Evolutionary conservation across 2,113 vertebrate genomes (phyloP), one percentile per base, ranked within the genome.

Genomic region (Pogonocichla stellata): DNA sequence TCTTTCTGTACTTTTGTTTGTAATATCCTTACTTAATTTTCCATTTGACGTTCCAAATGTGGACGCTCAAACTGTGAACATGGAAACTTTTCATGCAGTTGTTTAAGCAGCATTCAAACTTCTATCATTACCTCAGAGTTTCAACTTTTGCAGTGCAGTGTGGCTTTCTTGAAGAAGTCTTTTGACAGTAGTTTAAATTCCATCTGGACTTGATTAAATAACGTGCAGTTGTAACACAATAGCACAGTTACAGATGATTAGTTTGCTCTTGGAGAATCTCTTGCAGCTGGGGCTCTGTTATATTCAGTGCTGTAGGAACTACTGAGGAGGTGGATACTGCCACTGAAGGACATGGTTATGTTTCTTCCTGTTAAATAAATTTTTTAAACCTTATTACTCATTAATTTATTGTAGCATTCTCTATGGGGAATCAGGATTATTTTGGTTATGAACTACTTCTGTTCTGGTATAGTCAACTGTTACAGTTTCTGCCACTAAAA

Each of bases 1-100:
- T 87, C 50, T 23, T 67, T 94, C 75, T 94, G 22, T 92, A 69
- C 80, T 93, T 84, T 56, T 86, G 79, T 93, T 95, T 90, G 90
- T 78, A 86, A 81, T 86, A 53, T 16, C 47, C 67, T 83, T 73
- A 25, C 62, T 88, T 86, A 75, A 62, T 86, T 95, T 96, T 95
- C 93, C 92, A 73, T 96, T 56, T 77, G 56, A 56, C 0, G 0
- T 93, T 90, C 92, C 86, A 81, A 90, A 69, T 38, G 33, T 43
- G 58, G 62, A 77, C 0, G 0, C 9, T 91, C 34, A 65, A 73
- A 54, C 71, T 88, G 85, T 80, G 85, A 94, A 90, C 74, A n/a
- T 82, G 81, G 34, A 77, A 53, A 53, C 67, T 92, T 73, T 60
- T 80, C 51, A 67, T 51, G 79, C 19, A 2, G 58, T 86, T 79